Base-by-base conservation (phyloP, 2,113 vertebrate species). In the Phaethornis superciliosus region DNA sequence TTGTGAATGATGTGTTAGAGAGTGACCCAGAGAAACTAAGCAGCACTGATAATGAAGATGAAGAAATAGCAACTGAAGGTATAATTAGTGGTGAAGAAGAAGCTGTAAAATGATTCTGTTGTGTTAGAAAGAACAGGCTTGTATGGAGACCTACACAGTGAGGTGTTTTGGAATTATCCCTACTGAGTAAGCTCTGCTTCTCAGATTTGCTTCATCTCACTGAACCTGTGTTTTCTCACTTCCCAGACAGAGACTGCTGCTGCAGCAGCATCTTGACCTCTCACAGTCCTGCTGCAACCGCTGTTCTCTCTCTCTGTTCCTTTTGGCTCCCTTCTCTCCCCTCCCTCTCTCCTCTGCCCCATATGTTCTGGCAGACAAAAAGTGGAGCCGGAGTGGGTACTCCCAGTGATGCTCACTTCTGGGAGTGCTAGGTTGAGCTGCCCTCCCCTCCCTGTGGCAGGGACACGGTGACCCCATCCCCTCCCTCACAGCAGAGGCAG, bases 1-100 rank as follows among this genome's bases (percentile, higher is more conserved):
- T 97, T 59, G 97, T 96, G 91, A 98, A 97, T 27, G 98, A 99
- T 95, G 95, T 98, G 56, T 90, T 98, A 60, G 99, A 99, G 97
- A 99, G 99, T 52, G 99, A 99, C 24, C 98, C 98, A 0, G 99
- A 99, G 89, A 99, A 99, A 96, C 97, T 98, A 81, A 99, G 99
- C 97, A 98, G 99, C 95, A 99, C 99, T 4, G 99, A 99, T 96
- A 99, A 99, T 9, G 99, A 99, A 95, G 99, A 99, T 14, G 99
- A 99, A 90, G 99, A 99, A 95, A 96, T 95, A 51, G 97, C 88
- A 1, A 97, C 96, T 1, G 98, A 99, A 91, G 98, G 99, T 99
- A 97, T 84, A 92, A 92, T 54, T 85, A 59, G 49, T 70, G 60
- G 12, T 83, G 44, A 47, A 67, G 87, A 81, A 80, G 24, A 77